phyloP scores from a whole-genome alignment of 2,113 vertebrate genomes.

The Rafetus swinhoei region DNA sequence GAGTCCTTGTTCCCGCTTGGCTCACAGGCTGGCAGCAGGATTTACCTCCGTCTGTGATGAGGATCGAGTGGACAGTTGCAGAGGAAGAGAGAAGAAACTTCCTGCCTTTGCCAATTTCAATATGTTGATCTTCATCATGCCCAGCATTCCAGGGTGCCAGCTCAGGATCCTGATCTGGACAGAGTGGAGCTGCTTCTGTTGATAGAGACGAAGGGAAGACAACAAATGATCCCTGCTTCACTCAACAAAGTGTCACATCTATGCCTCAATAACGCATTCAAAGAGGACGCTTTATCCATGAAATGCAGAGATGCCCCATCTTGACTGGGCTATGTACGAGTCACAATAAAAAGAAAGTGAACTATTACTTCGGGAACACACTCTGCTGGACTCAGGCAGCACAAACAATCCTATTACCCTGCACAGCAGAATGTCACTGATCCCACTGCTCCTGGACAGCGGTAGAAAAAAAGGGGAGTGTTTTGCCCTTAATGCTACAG shows the following conservation, averaged over 20 bases:
- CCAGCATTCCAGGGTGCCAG: conserved; percentile 91
- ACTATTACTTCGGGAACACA: not conserved
- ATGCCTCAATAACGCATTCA: not conserved
- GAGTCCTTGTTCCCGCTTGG: not conserved
- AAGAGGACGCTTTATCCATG: not conserved
- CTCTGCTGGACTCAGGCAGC: conserved; percentile 26
- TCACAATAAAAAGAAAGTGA: not conserved
- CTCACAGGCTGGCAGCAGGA: not conserved
- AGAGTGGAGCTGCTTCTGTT: conserved; percentile 58
- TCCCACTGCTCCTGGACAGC: not conserved
- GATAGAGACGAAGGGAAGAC: not conserved
- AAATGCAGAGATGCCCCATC: not conserved
- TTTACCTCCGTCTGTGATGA: conserved; percentile 89
- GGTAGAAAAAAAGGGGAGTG: not conserved
- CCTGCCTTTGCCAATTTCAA: conserved; percentile 82
- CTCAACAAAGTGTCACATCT: not conserved
- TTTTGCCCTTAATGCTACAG: not conserved
- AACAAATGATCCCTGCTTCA: rapidly evolving
- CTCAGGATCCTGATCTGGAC: conserved; percentile 87
- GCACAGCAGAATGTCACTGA: not conserved
- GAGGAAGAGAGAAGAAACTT: conserved; percentile 89
- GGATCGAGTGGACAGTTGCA: conserved; percentile 91
- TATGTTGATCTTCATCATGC: conserved; percentile 78
- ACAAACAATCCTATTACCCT: not conserved
- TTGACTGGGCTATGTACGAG: not conserved